phyloP scores from a whole-genome alignment of 1,140 invertebrate species.

The Bombus consobrinus region DNA sequence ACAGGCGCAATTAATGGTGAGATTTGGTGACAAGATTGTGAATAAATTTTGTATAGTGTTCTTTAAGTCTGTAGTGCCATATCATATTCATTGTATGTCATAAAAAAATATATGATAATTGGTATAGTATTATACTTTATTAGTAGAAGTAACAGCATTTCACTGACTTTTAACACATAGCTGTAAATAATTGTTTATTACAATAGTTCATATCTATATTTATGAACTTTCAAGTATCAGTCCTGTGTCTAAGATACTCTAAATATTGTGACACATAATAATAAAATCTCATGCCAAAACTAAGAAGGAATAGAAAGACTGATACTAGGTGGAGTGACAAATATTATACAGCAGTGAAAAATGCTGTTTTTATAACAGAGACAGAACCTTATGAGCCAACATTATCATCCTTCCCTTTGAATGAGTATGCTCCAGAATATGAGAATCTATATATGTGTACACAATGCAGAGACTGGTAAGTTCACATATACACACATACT shows the following conservation, averaged over 20 bases:
- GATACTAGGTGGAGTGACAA: slow-evolving; percentile 65
- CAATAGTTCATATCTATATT: background rate
- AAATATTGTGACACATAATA: slow-evolving; percentile 27
- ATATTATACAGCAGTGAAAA: slow-evolving; percentile 69
- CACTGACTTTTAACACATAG: background rate
- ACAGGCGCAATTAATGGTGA: slow-evolving; percentile 40
- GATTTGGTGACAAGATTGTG: background rate
- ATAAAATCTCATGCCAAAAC: slow-evolving; percentile 59
- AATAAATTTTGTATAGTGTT: slow-evolving; percentile 7
- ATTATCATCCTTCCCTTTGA: slow-evolving; percentile 65
- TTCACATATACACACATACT: background rate
- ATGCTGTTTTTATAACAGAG: slow-evolving; percentile 71
- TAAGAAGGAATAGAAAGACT: slow-evolving; percentile 67
- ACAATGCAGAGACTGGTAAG: slow-evolving; percentile 77
- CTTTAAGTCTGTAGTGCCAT: background rate
- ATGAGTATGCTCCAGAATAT: slow-evolving; percentile 45
- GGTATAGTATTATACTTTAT: background rate
- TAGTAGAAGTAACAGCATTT: slow-evolving; percentile 11
- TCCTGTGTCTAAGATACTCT: slow-evolving; percentile 18
- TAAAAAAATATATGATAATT: slow-evolving; percentile 31
- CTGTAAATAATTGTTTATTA: background rate
- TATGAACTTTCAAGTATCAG: slow-evolving; percentile 13
- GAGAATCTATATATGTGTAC: slow-evolving; percentile 67
- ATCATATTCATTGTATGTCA: slow-evolving; percentile 19
- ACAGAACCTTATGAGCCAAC: slow-evolving; percentile 67